These are phyloP conservation scores for Lithophane leautieri DNA, from an alignment of 2,888 invertebrate species.

Conservation along the genomic window DNA sequence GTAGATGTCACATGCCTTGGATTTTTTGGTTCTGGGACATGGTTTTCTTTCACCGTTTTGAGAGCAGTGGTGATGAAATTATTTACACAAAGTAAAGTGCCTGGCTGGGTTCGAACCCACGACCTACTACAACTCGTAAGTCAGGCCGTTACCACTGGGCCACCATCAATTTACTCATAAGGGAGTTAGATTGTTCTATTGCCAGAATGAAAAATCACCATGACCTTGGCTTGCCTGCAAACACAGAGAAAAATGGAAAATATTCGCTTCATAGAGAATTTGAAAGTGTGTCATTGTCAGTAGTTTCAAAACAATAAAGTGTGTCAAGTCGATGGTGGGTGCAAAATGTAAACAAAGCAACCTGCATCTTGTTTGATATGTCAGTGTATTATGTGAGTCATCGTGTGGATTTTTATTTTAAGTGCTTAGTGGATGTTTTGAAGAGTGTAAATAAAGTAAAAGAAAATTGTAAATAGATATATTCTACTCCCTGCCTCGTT, in stretches of 20 bases:
- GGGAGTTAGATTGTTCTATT: constrained; percentile 3
- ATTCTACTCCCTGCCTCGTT: not conserved
- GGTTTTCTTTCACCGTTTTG: too few species aligned
- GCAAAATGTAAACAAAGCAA: constrained; percentile 60
- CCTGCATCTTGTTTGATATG: constrained; percentile 19
- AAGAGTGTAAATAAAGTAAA: not conserved
- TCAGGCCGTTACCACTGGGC: too few species aligned
- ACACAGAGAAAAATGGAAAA: constrained; percentile 61
- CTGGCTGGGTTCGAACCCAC: too few species aligned
- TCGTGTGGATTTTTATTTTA: not conserved
- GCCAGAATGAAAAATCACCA: not conserved
- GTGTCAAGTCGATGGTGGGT: constrained; percentile 76
- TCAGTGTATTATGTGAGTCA: constrained; percentile 18
- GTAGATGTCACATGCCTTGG: too few species aligned
- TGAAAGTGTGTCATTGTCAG: constrained; percentile 86
- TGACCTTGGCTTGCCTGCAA: constrained; percentile 41
- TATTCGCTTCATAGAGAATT: constrained; percentile 72
- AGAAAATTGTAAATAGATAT: not conserved
- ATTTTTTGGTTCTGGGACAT: too few species aligned
- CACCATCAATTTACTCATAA: too few species aligned
- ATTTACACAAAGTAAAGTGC: too few species aligned
- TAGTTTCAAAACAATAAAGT: constrained; percentile 72
- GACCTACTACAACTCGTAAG: too few species aligned
- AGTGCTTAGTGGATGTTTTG: constrained; percentile 5
- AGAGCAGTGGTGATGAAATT: too few species aligned